Evolutionary conservation across 2,888 invertebrate genomes (phyloP).

Genomic region (Oasisia sp.): DNA sequence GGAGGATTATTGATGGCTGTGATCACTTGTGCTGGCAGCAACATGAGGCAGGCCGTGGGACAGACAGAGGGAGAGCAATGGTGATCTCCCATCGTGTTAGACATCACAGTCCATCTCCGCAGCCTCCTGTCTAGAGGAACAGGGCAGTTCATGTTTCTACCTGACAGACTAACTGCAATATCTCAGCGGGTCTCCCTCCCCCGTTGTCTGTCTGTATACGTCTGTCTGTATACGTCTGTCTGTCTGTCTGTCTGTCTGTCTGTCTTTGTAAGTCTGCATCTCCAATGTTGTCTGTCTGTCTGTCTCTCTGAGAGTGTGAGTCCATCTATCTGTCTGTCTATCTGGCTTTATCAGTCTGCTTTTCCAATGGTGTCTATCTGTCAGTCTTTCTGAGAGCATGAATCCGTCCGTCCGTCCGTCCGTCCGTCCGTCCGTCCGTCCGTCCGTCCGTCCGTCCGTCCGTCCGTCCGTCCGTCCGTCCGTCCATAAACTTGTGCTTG

Average conservation of each 20-base stretch:
- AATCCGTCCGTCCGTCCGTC: background rate
- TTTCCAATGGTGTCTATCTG: too few species aligned
- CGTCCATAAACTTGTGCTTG: background rate
- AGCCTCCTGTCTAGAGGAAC: background rate
- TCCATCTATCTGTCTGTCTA: background rate
- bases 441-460: background rate
- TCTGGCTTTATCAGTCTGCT: background rate
- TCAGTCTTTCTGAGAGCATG: too few species aligned
- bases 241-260: background rate
- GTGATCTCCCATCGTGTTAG: too few species aligned
- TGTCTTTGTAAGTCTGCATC: too few species aligned
- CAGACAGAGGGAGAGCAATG: background rate
- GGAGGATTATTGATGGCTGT: background rate
- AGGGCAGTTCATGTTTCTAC: background rate
- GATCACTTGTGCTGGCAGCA: background rate
- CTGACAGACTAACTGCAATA: background rate
- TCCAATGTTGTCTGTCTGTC: too few species aligned
- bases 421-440: background rate
- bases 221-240: background rate
- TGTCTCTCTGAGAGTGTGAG: background rate
- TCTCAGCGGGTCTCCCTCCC: too few species aligned
- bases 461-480: background rate
- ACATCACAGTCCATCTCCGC: background rate
- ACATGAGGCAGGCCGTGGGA: background rate
- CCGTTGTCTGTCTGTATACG: too few species aligned